Evolutionary conservation across 2,888 invertebrate species (phyloP).

Genomic region (Muscina levida): DNA sequence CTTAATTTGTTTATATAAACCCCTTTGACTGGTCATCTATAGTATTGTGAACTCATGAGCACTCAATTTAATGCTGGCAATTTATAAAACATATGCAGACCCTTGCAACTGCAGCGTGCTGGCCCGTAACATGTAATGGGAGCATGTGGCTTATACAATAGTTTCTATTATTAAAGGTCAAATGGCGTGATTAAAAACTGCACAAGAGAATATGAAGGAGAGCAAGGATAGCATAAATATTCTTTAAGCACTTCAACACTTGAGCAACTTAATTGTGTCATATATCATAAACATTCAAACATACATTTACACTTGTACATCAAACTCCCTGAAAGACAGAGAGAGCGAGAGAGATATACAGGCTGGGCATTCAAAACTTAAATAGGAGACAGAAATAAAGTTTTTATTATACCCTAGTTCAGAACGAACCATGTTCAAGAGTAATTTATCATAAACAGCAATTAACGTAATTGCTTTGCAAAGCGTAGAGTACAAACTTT

Average conservation of each 20-base stretch:
- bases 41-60: slow-evolving; percentile 4
- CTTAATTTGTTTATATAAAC: slow-evolving; percentile 14
- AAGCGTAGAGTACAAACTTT: slow-evolving; percentile 32
- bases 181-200: slow-evolving; percentile 28
- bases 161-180: slow-evolving; percentile 49
- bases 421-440: background rate
- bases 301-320: background rate
- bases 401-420: slow-evolving; percentile 20
- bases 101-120: background rate
- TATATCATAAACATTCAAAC: slow-evolving; percentile 19
- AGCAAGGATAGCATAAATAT: slow-evolving; percentile 20
- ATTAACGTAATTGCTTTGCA: slow-evolving; percentile 71
- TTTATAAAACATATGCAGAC: background rate
- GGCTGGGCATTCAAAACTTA: too few species aligned
- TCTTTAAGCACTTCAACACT: slow-evolving; percentile 47
- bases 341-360: too few species aligned
- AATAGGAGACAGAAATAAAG: background rate
- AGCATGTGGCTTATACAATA: slow-evolving; percentile 10
- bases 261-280: slow-evolving; percentile 21
- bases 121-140: slow-evolving; percentile 6
- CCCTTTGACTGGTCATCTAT: background rate
- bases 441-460: slow-evolving; percentile 69
- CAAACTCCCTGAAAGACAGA: background rate
- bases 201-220: background rate
- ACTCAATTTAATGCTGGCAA: slow-evolving; percentile 47